Percentiles rank a stretch among this genome's conserved stretches.
phyloP scores from a whole-genome alignment of 2,888 invertebrate genomes.

The Drosophila mettleri region DNA sequence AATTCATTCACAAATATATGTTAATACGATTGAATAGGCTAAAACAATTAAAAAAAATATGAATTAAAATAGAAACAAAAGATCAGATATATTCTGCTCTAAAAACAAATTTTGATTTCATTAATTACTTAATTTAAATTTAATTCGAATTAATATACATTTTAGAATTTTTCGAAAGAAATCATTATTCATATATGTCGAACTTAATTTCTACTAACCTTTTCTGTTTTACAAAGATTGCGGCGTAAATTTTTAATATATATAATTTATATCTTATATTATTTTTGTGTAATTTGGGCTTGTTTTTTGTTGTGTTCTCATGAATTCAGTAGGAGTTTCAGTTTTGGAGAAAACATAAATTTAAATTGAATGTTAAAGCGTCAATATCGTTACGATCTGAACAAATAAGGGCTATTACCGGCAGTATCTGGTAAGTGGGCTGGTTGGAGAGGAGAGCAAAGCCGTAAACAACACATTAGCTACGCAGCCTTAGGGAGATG shows the following conservation, averaged over 20 bases:
- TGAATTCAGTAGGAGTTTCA: constrained; percentile 1
- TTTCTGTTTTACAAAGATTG: neutral
- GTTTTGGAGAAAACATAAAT: neutral
- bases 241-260: neutral
- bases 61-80: too few relatives aligned
- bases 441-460: constrained; percentile 14
- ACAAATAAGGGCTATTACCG: constrained; percentile 42
- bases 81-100: too few relatives aligned
- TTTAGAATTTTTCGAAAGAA: neutral
- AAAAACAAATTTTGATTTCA: too few relatives aligned
- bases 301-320: neutral
- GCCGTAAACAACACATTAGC: constrained; percentile 50
- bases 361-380: constrained; percentile 57
- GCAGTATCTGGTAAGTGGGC: constrained; percentile 5
- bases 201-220: too few relatives aligned
- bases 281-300: neutral
- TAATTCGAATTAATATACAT: neutral
- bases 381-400: constrained; percentile 31
- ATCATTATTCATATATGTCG: too few relatives aligned
- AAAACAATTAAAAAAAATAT: too few relatives aligned
- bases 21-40: too few relatives aligned
- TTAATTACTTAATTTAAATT: too few relatives aligned
- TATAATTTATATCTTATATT: neutral
- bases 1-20: too few relatives aligned
- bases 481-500: constrained; percentile 5